Evolutionary conservation across 1,140 invertebrate species (phyloP).

Genomic region (Triops longicaudatus): DNA sequence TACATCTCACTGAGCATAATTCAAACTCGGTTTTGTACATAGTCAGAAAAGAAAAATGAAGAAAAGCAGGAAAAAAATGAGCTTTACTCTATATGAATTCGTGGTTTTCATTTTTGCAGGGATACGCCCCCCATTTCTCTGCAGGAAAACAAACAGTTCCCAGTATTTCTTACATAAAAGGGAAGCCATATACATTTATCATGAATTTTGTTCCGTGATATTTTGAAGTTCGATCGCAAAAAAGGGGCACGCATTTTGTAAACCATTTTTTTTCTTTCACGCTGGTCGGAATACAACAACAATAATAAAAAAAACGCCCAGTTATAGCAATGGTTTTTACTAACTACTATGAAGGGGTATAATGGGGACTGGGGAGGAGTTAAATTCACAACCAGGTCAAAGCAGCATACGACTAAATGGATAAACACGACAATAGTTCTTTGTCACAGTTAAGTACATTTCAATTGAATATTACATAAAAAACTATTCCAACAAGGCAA

Average conservation of each 20-base stretch:
- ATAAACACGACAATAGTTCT: neutral
- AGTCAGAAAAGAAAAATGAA: neutral
- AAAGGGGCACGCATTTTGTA: slow-evolving; percentile 1
- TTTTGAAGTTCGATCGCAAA: neutral
- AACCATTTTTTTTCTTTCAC: slow-evolving; percentile 11
- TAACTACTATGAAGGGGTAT: neutral
- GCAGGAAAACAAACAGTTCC: neutral
- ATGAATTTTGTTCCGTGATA: neutral
- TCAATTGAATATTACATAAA: neutral
- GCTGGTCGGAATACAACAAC: slow-evolving; percentile 10
- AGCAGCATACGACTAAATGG: neutral
- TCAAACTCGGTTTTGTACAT: slow-evolving; percentile 4
- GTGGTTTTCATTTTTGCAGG: neutral
- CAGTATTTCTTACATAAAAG: neutral
- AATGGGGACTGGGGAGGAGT: neutral
- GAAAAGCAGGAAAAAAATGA: neutral
- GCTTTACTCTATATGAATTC: neutral
- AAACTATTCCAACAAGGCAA: neutral
- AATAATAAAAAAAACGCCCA: slow-evolving; percentile 8
- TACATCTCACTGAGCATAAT: neutral
- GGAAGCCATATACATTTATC: neutral
- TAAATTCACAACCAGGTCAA: slow-evolving; percentile 8
- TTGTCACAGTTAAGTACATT: neutral
- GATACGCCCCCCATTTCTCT: neutral
- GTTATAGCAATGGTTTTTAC: neutral